A percentile compares a stretch with the other conserved stretches of the same genome.
These are phyloP conservation scores for Tadarida brasiliensis DNA, from an alignment of 2,797 vertebrate species.

Conservation along the genomic window DNA sequence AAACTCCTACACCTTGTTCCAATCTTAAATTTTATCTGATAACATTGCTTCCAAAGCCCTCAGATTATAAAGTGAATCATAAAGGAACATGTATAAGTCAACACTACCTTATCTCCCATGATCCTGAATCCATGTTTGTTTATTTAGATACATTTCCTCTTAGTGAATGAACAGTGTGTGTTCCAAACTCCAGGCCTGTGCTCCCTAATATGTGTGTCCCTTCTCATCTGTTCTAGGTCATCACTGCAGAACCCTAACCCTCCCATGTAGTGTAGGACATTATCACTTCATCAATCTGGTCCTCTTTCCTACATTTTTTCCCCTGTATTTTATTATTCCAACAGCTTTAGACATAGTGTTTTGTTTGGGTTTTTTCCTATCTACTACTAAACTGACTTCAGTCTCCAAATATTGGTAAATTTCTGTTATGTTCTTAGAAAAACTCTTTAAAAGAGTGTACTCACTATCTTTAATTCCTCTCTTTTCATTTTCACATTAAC, in stretches of 20 bases:
- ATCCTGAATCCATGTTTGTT: background rate
- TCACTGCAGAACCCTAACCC: background rate
- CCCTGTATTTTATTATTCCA: background rate
- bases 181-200: background rate
- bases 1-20: background rate
- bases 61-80: background rate
- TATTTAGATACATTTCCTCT: background rate
- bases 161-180: background rate
- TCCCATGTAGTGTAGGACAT: background rate
- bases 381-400: background rate
- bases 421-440: background rate
- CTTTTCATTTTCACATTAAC: background rate
- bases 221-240: background rate
- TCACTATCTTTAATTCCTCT: background rate
- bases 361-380: background rate
- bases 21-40: background rate
- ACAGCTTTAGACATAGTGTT: background rate
- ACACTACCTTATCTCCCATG: background rate
- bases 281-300: background rate
- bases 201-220: background rate
- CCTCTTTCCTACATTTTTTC: background rate
- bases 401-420: background rate
- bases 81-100: background rate
- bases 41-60: background rate
- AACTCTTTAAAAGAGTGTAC: background rate